Evolutionary conservation across 1,140 invertebrate genomes (phyloP).

Genomic region (Globodera rostochiensis): DNA sequence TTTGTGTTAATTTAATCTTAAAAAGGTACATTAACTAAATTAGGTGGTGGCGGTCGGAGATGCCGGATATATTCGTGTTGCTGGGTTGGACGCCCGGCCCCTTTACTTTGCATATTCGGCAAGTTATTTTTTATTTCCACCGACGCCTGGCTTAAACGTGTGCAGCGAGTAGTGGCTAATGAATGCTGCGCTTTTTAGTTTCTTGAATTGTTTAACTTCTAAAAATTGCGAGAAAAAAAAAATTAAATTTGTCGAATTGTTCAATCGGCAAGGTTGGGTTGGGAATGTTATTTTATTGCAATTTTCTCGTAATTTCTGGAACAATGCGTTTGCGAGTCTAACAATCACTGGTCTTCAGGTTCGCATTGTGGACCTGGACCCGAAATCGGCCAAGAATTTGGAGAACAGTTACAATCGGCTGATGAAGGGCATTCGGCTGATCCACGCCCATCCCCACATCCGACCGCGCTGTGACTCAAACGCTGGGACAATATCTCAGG

Average conservation of each 20-base stretch:
- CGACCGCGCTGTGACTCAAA: slow-evolving; percentile 36
- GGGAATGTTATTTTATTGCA: not conserved
- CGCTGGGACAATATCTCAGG: not conserved
- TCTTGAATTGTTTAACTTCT: not conserved
- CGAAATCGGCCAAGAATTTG: slow-evolving; percentile 56
- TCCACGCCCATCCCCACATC: slow-evolving; percentile 36
- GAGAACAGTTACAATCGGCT: slow-evolving; percentile 50
- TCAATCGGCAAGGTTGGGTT: not conserved
- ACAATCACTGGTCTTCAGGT: slow-evolving; percentile 11
- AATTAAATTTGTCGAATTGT: not conserved
- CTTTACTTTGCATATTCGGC: slow-evolving; percentile 33
- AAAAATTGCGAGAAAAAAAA: not conserved
- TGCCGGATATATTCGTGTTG: slow-evolving; percentile 15
- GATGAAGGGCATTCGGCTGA: slow-evolving; percentile 35
- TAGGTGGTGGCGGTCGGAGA: not conserved
- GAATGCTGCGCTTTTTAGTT: not conserved
- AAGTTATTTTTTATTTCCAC: not conserved
- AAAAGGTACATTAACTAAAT: too few relatives aligned
- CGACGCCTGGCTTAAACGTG: not conserved
- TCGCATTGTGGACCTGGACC: slow-evolving; percentile 63
- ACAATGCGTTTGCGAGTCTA: not conserved
- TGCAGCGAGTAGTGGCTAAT: not conserved
- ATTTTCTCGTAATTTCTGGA: not conserved
- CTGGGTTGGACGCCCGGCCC: slow-evolving; percentile 17
- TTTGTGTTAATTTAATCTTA: too few relatives aligned